These are phyloP conservation scores for Prostheceraeus crozeri DNA, from an alignment of 2,888 invertebrate species.

Conservation along the genomic window DNA sequence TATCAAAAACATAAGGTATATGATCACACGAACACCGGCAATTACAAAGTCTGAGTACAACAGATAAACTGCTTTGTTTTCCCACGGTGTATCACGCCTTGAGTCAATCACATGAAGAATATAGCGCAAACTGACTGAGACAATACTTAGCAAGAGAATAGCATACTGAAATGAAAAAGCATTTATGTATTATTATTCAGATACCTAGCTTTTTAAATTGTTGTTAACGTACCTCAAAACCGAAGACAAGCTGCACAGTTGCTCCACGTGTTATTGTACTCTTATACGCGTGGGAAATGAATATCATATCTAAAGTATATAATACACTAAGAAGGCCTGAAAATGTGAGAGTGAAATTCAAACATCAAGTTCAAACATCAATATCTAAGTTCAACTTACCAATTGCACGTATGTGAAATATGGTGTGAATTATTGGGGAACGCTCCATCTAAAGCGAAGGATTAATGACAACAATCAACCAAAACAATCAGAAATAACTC, in stretches of 20 bases:
- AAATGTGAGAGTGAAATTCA: conserved; percentile 32
- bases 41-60: conserved; percentile 90
- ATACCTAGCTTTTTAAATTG: not conserved
- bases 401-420: too few relatives aligned
- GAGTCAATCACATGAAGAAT: conserved; percentile 77
- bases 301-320: conserved; percentile 73
- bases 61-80: conserved; percentile 93
- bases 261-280: conserved; percentile 85
- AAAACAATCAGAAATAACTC: too few relatives aligned
- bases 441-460: too few relatives aligned
- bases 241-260: conserved; percentile 94
- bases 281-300: conserved; percentile 85
- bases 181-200: not conserved
- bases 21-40: conserved; percentile 65
- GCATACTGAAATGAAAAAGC: conserved; percentile 65
- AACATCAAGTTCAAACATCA: not conserved
- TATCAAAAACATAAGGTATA: conserved; percentile 83
- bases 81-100: conserved; percentile 91
- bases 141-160: conserved; percentile 80
- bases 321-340: conserved; percentile 69
- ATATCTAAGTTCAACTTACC: not conserved
- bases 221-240: conserved; percentile 68
- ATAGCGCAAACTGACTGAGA: conserved; percentile 66
- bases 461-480: too few relatives aligned
- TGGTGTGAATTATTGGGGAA: too few relatives aligned